phyloP scores from a whole-genome alignment of 1,140 invertebrate species.

The Pseudobourletiella spinata region DNA sequence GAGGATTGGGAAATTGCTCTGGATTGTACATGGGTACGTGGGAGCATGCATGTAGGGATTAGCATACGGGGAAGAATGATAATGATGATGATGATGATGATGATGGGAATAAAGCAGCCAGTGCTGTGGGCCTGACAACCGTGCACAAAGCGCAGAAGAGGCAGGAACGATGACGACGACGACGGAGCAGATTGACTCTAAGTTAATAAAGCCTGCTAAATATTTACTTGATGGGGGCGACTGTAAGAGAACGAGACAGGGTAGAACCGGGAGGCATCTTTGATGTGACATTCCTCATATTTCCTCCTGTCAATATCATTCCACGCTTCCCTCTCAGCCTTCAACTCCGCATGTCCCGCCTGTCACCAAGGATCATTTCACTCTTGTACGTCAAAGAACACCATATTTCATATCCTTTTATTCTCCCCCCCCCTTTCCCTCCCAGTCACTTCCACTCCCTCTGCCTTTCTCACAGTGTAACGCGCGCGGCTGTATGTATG shows the following conservation, averaged over 20 bases:
- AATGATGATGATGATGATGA: no score
- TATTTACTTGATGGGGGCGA: not conserved
- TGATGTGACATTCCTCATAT: constrained; percentile 8
- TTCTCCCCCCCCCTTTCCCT: not conserved
- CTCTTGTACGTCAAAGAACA: constrained; percentile 1
- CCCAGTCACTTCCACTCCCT: not conserved
- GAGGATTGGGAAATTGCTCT: no score
- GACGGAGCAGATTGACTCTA: not conserved
- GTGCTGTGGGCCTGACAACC: no score
- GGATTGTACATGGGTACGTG: no score
- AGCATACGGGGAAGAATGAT: no score
- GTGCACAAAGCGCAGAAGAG: no score
- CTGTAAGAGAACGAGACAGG: not conserved
- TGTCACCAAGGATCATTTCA: constrained; percentile 8
- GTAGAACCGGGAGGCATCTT: not conserved
- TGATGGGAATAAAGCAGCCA: no score
- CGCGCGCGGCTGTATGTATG: no score
- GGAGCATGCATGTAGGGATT: no score
- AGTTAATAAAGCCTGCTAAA: not conserved
- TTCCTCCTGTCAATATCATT: constrained; percentile 4
- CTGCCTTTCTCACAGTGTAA: not conserved
- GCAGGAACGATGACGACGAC: no score
- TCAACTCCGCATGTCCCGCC: not conserved
- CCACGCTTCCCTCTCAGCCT: not conserved
- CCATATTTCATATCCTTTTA: not conserved